These are phyloP conservation scores for Polymixis lichenea DNA, from an alignment of 2,888 invertebrate genomes.

Conservation along the genomic window DNA sequence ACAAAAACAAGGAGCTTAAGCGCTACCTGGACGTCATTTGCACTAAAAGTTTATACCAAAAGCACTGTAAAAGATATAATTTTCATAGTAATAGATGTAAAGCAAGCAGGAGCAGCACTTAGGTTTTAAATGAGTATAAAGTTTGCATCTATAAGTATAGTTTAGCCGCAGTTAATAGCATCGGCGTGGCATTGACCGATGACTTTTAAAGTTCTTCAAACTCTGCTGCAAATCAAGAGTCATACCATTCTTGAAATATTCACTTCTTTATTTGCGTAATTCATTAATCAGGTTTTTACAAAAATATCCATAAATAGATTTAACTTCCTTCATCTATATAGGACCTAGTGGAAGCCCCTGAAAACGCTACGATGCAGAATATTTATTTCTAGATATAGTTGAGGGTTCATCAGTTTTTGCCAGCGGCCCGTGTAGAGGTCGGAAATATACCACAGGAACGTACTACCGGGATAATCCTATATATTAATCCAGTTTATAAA, in stretches of 20 bases:
- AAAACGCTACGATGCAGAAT: not conserved
- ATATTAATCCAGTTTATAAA: too few species aligned
- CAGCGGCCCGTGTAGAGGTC: too few species aligned
- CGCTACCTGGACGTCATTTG: conserved; percentile 32
- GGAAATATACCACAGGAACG: too few species aligned
- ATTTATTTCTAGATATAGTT: not conserved
- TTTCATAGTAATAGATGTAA: conserved; percentile 48
- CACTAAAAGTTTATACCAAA: conserved; percentile 41
- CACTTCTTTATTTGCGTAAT: not conserved
- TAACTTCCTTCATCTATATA: not conserved
- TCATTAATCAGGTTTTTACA: not conserved
- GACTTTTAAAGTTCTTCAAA: conserved; percentile 54
- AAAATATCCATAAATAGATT: not conserved
- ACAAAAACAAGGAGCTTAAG: conserved; percentile 53
- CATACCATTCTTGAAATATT: conserved; percentile 25
- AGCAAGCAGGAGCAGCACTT: conserved; percentile 30
- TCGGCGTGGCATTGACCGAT: conserved; percentile 51
- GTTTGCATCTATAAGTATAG: conserved; percentile 31
- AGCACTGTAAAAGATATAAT: conserved; percentile 28
- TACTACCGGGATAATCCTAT: too few species aligned
- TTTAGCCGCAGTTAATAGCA: conserved; percentile 39
- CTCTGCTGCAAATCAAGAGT: conserved; percentile 17
- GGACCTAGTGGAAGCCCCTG: not conserved
- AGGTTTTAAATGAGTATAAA: conserved; percentile 39
- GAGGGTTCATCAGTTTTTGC: not conserved